Percentiles rank a stretch among this genome's conserved stretches.
Evolutionary conservation across 2,113 vertebrate genomes (phyloP).

Genomic region (Pluvianellus socialis): DNA sequence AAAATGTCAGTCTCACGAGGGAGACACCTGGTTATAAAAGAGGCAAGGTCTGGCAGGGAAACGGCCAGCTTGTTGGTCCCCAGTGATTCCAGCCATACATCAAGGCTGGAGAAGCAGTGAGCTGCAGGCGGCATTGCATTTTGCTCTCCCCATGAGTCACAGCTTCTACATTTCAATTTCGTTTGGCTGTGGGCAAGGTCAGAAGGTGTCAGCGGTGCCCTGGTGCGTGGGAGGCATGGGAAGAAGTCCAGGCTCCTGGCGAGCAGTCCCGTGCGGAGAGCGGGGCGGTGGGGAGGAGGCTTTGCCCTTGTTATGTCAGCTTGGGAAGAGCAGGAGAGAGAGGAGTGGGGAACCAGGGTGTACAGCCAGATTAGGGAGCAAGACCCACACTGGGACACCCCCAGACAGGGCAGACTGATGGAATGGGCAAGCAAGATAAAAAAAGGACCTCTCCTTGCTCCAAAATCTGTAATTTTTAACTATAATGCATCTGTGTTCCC

Average conservation of each 20-base stretch:
- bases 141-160: background rate
- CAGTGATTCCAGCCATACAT: background rate
- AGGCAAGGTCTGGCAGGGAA: background rate
- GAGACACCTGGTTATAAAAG: background rate
- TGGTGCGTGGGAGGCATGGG: background rate
- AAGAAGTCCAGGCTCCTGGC: background rate
- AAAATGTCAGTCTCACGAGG: background rate
- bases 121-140: background rate
- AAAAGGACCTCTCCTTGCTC: background rate
- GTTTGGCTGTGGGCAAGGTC: background rate
- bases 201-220: background rate
- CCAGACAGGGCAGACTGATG: background rate
- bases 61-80: accelerated
- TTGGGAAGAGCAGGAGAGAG: background rate
- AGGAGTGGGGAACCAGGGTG: background rate
- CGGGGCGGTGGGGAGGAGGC: accelerated
- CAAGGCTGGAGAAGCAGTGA: background rate
- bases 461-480: background rate
- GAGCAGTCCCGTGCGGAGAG: background rate
- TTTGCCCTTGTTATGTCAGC: background rate
- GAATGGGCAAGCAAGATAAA: background rate
- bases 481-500: background rate
- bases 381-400: accelerated
- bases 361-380: background rate
- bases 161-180: background rate